phyloP scores from a whole-genome alignment of 2,888 invertebrate genomes.

The Lepetodrilus schrolli region DNA sequence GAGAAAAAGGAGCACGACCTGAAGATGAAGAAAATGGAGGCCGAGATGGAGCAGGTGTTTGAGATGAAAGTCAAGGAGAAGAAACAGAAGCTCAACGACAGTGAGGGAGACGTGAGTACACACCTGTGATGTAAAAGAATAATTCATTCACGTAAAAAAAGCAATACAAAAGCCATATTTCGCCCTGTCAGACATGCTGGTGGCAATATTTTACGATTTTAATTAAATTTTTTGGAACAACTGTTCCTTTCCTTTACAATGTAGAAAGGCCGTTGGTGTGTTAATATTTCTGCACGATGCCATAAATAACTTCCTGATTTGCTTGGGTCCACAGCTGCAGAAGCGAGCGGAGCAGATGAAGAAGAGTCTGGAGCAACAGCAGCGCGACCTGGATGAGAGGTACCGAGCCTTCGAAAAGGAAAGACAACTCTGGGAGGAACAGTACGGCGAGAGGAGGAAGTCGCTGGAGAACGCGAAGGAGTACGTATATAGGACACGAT shows the following conservation, averaged over 20 bases:
- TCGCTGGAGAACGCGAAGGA: constrained; percentile 69
- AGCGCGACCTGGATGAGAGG: constrained; percentile 92
- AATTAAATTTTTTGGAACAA: no score
- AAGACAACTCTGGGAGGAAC: constrained; percentile 90
- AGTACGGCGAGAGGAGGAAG: constrained; percentile 60
- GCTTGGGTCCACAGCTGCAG: constrained; percentile 80
- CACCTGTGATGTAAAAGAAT: no score
- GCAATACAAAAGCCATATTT: no score
- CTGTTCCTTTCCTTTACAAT: no score
- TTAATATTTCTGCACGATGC: no score
- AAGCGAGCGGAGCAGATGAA: constrained; percentile 90
- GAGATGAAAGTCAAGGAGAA: constrained; percentile 98
- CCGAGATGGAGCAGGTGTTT: constrained; percentile 98
- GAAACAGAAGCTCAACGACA: constrained; percentile 95
- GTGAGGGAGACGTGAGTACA: constrained; percentile 86
- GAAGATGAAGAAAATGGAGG: constrained; percentile 99
- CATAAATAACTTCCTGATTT: no score
- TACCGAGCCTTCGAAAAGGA: constrained; percentile 89
- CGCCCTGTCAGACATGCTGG: no score
- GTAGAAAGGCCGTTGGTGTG: no score
- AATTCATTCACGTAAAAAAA: no score
- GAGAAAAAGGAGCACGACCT: constrained; percentile 96
- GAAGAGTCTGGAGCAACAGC: constrained; percentile 88
- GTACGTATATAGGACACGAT: constrained; percentile 54
- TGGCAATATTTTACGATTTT: no score